phyloP scores from a whole-genome alignment of 2,888 invertebrate genomes.

The Patella pellucida region DNA sequence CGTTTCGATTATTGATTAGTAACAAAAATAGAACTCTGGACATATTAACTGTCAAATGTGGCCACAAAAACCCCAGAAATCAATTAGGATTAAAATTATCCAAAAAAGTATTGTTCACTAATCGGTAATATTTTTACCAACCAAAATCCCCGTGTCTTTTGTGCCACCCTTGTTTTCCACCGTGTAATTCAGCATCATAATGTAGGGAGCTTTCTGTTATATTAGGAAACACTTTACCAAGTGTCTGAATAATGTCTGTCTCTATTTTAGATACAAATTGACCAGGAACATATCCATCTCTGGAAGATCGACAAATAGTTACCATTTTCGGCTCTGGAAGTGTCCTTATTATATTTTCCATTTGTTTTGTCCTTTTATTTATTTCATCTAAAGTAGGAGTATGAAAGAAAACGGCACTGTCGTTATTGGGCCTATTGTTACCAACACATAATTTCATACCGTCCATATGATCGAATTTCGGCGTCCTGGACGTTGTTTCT shows the following conservation, averaged over 20 bases:
- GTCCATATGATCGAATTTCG: background rate
- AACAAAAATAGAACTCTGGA: no score
- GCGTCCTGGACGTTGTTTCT: background rate
- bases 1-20: no score
- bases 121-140: background rate
- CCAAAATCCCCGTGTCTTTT: background rate
- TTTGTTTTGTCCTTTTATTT: background rate
- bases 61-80: no score
- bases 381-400: background rate
- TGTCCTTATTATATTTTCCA: background rate
- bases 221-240: background rate
- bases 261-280: conserved; percentile 9
- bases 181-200: background rate
- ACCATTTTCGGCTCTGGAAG: conserved; percentile 1
- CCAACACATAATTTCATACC: background rate
- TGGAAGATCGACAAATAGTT: conserved; percentile 12
- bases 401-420: background rate
- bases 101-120: no score
- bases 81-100: no score
- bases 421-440: background rate
- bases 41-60: no score
- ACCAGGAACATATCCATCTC: conserved; percentile 16
- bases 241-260: background rate
- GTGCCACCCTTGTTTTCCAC: background rate
- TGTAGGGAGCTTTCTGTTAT: background rate